These are phyloP conservation scores for Zhengitettix transpicula DNA, from an alignment of 2,888 invertebrate genomes.

Conservation along the genomic window DNA sequence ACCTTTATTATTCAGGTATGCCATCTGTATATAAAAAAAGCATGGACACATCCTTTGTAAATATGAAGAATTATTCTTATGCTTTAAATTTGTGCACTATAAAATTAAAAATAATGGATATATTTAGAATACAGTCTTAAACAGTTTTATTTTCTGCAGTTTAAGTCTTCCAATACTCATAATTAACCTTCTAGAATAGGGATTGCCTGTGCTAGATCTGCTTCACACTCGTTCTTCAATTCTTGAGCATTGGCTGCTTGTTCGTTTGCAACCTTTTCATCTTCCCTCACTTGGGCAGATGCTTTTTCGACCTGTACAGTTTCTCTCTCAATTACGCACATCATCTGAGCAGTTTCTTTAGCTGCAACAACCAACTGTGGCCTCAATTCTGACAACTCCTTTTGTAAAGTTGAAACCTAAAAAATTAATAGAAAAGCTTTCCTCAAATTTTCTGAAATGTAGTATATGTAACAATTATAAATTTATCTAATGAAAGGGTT, in stretches of 20 bases:
- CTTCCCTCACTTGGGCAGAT: slow-evolving; percentile 61
- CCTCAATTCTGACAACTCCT: slow-evolving; percentile 50
- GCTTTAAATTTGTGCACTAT: background rate
- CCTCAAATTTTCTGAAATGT: too few relatives aligned
- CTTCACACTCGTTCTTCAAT: slow-evolving; percentile 79
- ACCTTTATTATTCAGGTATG: too few relatives aligned
- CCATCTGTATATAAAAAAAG: too few relatives aligned
- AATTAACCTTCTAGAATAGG: slow-evolving; percentile 51
- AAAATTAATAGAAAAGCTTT: background rate
- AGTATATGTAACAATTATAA: too few relatives aligned
- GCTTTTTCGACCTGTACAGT: slow-evolving; percentile 62
- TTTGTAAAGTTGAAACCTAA: slow-evolving; percentile 58
- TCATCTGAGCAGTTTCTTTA: slow-evolving; percentile 54
- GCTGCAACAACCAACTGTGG: slow-evolving; percentile 60
- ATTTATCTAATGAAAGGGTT: too few relatives aligned
- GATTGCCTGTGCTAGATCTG: slow-evolving; percentile 74
- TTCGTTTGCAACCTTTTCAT: slow-evolving; percentile 73
- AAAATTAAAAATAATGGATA: background rate
- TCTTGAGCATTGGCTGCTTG: slow-evolving; percentile 73
- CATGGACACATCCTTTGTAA: background rate
- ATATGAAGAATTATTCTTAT: background rate
- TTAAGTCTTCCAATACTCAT: background rate
- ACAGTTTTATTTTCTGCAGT: background rate
- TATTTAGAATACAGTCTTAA: background rate
- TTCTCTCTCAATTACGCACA: slow-evolving; percentile 57